These are phyloP conservation scores for Lepus townsendii DNA, from an alignment of 2,797 vertebrate genomes.

Conservation along the genomic window DNA sequence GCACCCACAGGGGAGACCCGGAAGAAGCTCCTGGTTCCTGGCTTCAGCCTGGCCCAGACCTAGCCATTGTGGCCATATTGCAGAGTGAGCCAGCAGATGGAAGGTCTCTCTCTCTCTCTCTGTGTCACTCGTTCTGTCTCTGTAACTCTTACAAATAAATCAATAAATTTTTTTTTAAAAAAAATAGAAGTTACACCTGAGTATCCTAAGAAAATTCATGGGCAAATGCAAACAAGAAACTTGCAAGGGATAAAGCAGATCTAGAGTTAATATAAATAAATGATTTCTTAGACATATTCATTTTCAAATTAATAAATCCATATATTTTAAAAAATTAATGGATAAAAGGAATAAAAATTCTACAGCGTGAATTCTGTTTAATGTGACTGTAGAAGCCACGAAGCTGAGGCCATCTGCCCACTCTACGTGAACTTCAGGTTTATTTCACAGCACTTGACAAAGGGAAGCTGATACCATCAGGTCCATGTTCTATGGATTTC, in stretches of 20 bases:
- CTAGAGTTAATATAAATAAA: constrained; percentile 43
- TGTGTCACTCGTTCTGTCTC: too few species aligned
- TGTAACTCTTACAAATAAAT: too few species aligned
- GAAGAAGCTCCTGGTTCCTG: too few species aligned
- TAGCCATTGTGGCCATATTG: too few species aligned
- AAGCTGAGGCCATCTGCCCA: neutral
- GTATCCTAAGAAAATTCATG: neutral
- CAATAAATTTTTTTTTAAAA: too few species aligned
- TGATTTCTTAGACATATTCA: neutral
- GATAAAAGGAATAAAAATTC: neutral
- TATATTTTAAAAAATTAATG: constrained; percentile 37
- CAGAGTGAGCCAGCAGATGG: too few species aligned
- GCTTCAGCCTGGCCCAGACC: too few species aligned
- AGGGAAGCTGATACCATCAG: neutral
- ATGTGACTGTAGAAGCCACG: neutral
- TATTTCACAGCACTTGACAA: neutral
- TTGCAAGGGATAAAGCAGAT: neutral
- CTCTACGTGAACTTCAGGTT: neutral
- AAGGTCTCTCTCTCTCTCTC: too few species aligned
- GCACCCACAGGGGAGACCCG: too few species aligned
- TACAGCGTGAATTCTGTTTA: neutral
- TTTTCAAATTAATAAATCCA: constrained; percentile 36
- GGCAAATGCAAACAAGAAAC: constrained; percentile 40
- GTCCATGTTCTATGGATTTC: neutral
- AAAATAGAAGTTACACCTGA: neutral